Base-by-base conservation (phyloP, 2,888 invertebrate genomes). In the Osedax frankpressi region DNA sequence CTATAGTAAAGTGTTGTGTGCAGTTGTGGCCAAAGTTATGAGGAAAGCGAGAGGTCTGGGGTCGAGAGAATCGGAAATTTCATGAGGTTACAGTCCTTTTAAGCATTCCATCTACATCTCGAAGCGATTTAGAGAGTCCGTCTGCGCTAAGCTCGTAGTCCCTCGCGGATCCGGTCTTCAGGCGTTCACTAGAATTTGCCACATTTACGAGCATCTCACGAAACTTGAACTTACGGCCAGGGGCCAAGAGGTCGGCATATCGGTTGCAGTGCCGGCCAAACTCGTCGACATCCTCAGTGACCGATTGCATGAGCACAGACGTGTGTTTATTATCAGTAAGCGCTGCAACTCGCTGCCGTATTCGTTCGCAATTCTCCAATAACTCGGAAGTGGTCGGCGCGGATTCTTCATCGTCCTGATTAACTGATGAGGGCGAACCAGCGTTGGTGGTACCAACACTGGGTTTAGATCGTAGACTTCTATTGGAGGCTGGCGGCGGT, bases 171-270 rank as follows among this genome's bases (percentile, higher is more conserved):
- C 73, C 82, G 76, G 76, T 78, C 77, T 67, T 77, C 76, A 74
- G 81, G 80, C 71, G 81, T 73, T 74, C 81, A 73, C 74, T 75
- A 1, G 76, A 70, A 1, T 71, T 73, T 26, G 77, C 74, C 19
- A 78, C 69, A 19, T 73, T 72, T 28, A 82, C 80, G 72, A 86
- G 78, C 60, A 86, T 80, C 76, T 86, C 86, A 60, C 92, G 89
- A 82, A 92, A 91, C 80, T 93, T 91, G 84, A 94, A 93, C 81
- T 93, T 91, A 71, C 91, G 89, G 82, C 93, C 92, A 25, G 92
- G 91, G 14, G 92, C 90, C 80, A 91, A 89, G 77, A 88, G 88
- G 79, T 94, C 94, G 24, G 92, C 91, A 80, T 91, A 92, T 78
- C 90, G 89, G 80, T 90, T 88, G 85, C 93, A 94, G 19, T 73